Percentiles rank a stretch among this genome's conserved stretches.
These are phyloP conservation scores for Papilio dardanus DNA, from an alignment of 1,140 invertebrate genomes.

Conservation along the genomic window DNA sequence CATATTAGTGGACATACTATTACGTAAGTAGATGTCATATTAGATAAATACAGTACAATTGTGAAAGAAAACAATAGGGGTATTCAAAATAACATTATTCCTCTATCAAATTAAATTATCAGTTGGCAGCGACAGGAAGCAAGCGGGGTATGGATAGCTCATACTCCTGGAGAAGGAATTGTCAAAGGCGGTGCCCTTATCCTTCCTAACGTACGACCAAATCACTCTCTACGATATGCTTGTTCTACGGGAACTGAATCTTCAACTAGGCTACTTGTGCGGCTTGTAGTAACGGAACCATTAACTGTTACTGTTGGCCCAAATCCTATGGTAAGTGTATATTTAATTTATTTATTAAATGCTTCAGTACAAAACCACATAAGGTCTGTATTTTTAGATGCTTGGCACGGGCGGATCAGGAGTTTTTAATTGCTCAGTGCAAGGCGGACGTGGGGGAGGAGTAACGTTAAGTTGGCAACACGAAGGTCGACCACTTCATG, in stretches of 20 bases:
- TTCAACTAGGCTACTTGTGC: slow-evolving; percentile 58
- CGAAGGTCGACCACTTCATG: slow-evolving; percentile 69
- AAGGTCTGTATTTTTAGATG: slow-evolving; percentile 56
- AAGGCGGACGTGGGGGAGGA: slow-evolving; percentile 67
- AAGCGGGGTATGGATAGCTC: slow-evolving; percentile 62
- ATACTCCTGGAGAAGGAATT: slow-evolving; percentile 57
- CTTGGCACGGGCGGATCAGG: slow-evolving; percentile 70
- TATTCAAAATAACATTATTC: neutral
- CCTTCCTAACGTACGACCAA: slow-evolving; percentile 55
- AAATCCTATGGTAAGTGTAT: slow-evolving; percentile 70
- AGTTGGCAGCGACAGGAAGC: slow-evolving; percentile 76
- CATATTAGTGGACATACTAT: slow-evolving; percentile 67
- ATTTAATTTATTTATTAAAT: neutral
- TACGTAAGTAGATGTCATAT: slow-evolving; percentile 56
- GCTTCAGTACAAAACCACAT: neutral
- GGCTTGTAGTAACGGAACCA: slow-evolving; percentile 66
- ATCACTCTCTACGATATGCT: slow-evolving; percentile 66
- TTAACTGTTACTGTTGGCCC: slow-evolving; percentile 62
- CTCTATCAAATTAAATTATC: slow-evolving; percentile 37
- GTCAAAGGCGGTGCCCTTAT: slow-evolving; percentile 63
- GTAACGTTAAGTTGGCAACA: slow-evolving; percentile 74
- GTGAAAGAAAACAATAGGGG: neutral
- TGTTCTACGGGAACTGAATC: slow-evolving; percentile 62
- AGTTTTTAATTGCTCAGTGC: slow-evolving; percentile 70
- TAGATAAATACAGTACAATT: neutral